These are phyloP conservation scores for Catharus ustulatus DNA, from an alignment of 2,797 vertebrate genomes.

Conservation along the genomic window DNA sequence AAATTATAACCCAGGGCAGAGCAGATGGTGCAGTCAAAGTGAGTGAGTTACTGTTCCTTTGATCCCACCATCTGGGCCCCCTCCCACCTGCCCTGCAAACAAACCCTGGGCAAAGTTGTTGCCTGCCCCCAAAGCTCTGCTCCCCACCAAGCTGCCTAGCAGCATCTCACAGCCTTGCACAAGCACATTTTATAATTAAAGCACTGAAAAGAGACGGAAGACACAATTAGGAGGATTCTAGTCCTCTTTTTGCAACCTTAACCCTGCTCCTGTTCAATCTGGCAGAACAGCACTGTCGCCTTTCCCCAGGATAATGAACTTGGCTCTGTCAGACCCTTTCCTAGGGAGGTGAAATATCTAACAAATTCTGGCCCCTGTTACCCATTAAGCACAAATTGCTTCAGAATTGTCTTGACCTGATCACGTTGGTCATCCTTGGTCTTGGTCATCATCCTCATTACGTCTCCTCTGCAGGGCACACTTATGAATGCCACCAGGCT, in stretches of 20 bases:
- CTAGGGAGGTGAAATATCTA: neutral
- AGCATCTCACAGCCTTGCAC: neutral
- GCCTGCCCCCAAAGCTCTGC: neutral
- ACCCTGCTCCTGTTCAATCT: neutral
- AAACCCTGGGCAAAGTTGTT: neutral
- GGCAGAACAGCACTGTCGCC: neutral
- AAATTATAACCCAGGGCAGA: neutral
- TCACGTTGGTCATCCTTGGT: neutral
- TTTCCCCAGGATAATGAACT: neutral
- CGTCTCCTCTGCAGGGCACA: neutral
- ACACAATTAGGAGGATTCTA: neutral
- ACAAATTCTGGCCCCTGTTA: neutral
- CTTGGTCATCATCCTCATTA: neutral
- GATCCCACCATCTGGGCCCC: neutral
- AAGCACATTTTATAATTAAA: neutral
- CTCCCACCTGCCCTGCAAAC: neutral
- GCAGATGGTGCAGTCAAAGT: conserved; percentile 2
- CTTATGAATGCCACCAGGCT: neutral
- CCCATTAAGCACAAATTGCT: neutral
- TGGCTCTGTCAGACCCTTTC: neutral
- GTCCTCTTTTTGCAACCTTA: neutral
- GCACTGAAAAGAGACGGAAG: neutral
- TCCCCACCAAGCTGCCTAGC: neutral
- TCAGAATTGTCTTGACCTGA: neutral
- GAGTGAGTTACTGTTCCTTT: conserved; percentile 9